Conservation (phyloP, 2,113 vertebrate genomes). For the Crocuta crocuta region DNA sequence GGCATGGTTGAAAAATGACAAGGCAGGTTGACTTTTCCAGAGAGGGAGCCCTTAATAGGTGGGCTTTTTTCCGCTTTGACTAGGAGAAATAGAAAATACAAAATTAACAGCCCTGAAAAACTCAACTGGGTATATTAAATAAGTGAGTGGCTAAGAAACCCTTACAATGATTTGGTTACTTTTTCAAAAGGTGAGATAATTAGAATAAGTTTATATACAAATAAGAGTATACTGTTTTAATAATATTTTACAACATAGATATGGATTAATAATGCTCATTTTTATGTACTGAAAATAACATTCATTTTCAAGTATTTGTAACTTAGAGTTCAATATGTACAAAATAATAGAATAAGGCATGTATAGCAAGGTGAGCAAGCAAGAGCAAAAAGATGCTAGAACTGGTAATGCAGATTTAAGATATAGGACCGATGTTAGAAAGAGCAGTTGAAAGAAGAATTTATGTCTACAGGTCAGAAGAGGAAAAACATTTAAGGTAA, state of each 20-base stretch:
- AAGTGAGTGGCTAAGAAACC: neutral
- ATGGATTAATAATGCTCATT: neutral
- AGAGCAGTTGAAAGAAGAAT: neutral
- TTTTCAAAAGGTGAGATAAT: neutral
- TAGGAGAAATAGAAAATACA: constrained; percentile 68
- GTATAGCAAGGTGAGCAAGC: neutral
- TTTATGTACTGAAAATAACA: neutral
- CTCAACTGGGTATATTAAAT: neutral
- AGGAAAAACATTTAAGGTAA: neutral
- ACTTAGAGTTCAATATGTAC: neutral
- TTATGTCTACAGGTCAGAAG: neutral
- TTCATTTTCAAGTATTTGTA: constrained; percentile 21
- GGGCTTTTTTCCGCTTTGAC: constrained; percentile 85
- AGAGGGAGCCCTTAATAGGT: constrained; percentile 92
- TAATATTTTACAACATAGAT: neutral
- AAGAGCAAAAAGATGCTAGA: neutral
- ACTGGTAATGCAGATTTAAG: neutral
- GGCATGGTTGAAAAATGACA: constrained; percentile 94
- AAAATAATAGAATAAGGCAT: neutral
- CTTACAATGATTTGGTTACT: neutral
- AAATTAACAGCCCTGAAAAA: neutral
- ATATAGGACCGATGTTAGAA: neutral
- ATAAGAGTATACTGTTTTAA: neutral
- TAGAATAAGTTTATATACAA: neutral
- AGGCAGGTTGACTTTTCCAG: constrained; percentile 94